Percentiles rank a stretch among this genome's conserved stretches.
Evolutionary conservation across 2,888 invertebrate species (phyloP).

Genomic region (Diarsia rubi): DNA sequence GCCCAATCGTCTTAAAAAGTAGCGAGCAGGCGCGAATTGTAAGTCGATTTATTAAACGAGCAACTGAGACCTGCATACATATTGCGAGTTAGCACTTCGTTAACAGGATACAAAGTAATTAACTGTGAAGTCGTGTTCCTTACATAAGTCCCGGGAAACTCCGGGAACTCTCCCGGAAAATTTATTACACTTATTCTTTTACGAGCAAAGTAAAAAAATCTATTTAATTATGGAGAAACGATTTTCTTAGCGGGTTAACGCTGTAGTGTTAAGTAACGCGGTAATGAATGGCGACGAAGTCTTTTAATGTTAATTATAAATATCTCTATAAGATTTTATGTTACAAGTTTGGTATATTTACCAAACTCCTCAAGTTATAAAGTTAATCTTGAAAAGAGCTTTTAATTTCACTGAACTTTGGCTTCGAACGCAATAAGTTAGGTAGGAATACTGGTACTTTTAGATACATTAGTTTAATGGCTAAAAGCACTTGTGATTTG

Average conservation of each 20-base stretch:
- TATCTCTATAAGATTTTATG: constrained; percentile 33
- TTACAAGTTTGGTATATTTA: constrained; percentile 19
- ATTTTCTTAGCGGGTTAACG: constrained; percentile 61
- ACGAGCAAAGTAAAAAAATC: constrained; percentile 72
- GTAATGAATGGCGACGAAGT: constrained; percentile 19
- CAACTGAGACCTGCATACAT: constrained; percentile 74
- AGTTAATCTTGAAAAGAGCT: constrained; percentile 32
- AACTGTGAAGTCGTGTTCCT: constrained; percentile 79
- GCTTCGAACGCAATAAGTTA: constrained; percentile 2
- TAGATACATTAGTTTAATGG: constrained; percentile 19
- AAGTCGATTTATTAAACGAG: constrained; percentile 71
- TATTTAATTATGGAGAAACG: constrained; percentile 74
- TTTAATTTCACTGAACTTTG: constrained; percentile 25
- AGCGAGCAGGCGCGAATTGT: constrained; percentile 48
- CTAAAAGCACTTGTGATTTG: constrained; percentile 4
- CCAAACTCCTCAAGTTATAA: constrained; percentile 20
- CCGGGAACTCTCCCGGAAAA: constrained; percentile 69
- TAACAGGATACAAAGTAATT: constrained; percentile 85
- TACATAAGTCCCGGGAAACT: constrained; percentile 74
- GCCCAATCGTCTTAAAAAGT: constrained; percentile 54
- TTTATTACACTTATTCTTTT: constrained; percentile 80
- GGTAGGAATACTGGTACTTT: constrained; percentile 7
- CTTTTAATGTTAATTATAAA: constrained; percentile 42
- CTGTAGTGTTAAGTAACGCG: constrained; percentile 12
- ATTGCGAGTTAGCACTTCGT: constrained; percentile 83